phyloP scores from a whole-genome alignment of 2,888 invertebrate species.

The Pyrrhosoma nymphula region DNA sequence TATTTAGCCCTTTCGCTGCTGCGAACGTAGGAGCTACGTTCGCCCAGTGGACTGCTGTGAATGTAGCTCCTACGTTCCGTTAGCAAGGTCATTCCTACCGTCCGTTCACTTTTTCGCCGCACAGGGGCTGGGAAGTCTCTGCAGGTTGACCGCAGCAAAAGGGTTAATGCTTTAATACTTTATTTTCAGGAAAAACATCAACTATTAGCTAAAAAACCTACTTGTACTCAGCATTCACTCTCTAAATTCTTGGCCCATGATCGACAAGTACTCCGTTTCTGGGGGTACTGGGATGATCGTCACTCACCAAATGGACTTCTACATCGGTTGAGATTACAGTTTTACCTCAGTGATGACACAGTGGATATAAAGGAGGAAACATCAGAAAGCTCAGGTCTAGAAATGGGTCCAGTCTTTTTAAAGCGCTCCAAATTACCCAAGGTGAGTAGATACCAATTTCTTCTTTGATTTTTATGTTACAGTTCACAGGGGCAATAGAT shows the following conservation, averaged over 20 bases:
- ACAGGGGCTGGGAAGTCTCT: no score
- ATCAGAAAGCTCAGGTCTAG: conserved; percentile 83
- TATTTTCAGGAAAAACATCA: conserved; percentile 13
- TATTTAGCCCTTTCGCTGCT: no score
- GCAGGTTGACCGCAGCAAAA: no score
- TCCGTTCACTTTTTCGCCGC: no score
- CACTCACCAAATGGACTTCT: conserved; percentile 87
- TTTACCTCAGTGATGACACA: conserved; percentile 92
- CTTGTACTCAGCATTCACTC: conserved; percentile 47
- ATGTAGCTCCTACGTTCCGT: no score
- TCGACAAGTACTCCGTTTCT: conserved; percentile 85
- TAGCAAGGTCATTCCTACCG: no score
- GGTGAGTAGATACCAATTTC: conserved; percentile 77
- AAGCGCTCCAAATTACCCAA: conserved; percentile 89
- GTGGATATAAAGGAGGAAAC: conserved; percentile 90
- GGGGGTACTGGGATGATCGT: conserved; percentile 94
- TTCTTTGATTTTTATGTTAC: not conserved
- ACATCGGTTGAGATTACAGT: conserved; percentile 89
- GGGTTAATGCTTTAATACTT: not conserved
- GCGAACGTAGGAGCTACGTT: no score
- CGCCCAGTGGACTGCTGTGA: no score
- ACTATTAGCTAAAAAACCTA: not conserved
- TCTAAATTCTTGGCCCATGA: conserved; percentile 90
- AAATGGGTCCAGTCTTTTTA: conserved; percentile 86
- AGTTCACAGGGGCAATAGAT: not conserved